Evolutionary conservation across 2,113 vertebrate species (phyloP).

Genomic region (Danionella cerebrum): DNA sequence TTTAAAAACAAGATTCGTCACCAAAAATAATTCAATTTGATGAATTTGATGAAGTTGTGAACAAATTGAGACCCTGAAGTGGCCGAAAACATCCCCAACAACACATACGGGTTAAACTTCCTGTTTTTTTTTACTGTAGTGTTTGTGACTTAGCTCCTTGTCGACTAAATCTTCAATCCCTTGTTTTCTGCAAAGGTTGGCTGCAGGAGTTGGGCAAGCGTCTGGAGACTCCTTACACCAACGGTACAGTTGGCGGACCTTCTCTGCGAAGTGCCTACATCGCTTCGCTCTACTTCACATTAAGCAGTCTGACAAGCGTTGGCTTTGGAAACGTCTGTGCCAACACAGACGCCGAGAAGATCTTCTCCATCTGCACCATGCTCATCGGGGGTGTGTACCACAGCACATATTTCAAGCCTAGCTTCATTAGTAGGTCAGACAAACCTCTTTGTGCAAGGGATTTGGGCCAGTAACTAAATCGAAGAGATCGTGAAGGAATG

Average conservation of each 20-base stretch:
- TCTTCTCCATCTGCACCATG: slow-evolving; percentile 97
- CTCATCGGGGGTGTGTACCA: slow-evolving; percentile 81
- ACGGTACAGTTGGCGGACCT: slow-evolving; percentile 79
- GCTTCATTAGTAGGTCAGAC: not conserved
- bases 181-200: slow-evolving; percentile 74
- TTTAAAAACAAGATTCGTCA: no score
- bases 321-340: slow-evolving; percentile 94
- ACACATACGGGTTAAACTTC: no score
- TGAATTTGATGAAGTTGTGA: no score
- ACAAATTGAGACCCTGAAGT: no score
- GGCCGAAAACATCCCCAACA: no score
- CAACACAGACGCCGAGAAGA: slow-evolving; percentile 90
- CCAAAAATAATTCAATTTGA: no score
- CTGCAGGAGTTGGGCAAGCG: slow-evolving; percentile 89
- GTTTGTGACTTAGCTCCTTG: not conserved
- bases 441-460: not conserved
- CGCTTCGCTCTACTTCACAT: slow-evolving; percentile 93
- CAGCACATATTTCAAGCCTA: not conserved
- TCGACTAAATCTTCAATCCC: not conserved
- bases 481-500: no score
- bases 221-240: slow-evolving; percentile 83
- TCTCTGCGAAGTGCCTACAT: slow-evolving; percentile 87
- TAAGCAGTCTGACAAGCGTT: slow-evolving; percentile 95
- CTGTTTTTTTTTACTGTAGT: no score
- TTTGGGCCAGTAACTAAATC: no score